These are phyloP conservation scores for Trichomycterus rosablanca DNA, from an alignment of 2,113 vertebrate species.

Conservation along the genomic window DNA sequence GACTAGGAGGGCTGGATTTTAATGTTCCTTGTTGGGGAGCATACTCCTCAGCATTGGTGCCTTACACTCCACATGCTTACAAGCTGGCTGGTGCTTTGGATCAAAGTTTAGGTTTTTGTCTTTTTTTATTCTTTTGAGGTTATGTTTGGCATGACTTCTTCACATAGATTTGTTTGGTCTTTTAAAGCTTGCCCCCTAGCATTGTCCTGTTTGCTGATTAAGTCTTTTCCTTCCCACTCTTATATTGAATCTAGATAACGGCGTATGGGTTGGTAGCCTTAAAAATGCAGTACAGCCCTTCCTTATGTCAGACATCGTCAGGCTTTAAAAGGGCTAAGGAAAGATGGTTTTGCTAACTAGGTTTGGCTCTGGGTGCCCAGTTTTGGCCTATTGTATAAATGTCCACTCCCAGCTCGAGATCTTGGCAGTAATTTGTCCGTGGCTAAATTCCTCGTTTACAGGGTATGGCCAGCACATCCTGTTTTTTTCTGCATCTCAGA, in stretches of 20 bases:
- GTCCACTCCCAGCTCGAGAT: constrained; percentile 45
- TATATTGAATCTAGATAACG: constrained; percentile 64
- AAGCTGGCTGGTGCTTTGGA: constrained; percentile 76
- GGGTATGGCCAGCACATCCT: constrained; percentile 66
- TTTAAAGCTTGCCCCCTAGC: constrained; percentile 26
- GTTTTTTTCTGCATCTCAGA: constrained; percentile 50
- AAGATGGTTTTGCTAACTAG: constrained; percentile 45
- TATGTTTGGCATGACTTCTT: constrained; percentile 51
- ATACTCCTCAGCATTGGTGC: constrained; percentile 77
- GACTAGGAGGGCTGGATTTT: constrained; percentile 57
- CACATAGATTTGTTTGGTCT: constrained; percentile 51
- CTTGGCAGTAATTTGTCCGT: constrained; percentile 64
- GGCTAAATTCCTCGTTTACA: constrained; percentile 57
- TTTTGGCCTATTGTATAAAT: constrained; percentile 49
- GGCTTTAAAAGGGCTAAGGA: constrained; percentile 46
- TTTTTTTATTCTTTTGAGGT: constrained; percentile 29
- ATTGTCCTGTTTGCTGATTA: constrained; percentile 45
- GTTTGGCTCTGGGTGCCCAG: constrained; percentile 36
- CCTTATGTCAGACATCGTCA: constrained; percentile 49
- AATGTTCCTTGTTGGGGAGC: constrained; percentile 62
- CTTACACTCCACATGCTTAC: constrained; percentile 78
- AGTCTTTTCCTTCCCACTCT: constrained; percentile 38
- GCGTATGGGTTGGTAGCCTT: constrained; percentile 69
- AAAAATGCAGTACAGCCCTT: constrained; percentile 58
- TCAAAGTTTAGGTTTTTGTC: constrained; percentile 61